Evolutionary conservation across 2,113 vertebrate genomes (phyloP), one percentile per base, ranked within the genome.

Genomic region (Holacanthus passer): DNA sequence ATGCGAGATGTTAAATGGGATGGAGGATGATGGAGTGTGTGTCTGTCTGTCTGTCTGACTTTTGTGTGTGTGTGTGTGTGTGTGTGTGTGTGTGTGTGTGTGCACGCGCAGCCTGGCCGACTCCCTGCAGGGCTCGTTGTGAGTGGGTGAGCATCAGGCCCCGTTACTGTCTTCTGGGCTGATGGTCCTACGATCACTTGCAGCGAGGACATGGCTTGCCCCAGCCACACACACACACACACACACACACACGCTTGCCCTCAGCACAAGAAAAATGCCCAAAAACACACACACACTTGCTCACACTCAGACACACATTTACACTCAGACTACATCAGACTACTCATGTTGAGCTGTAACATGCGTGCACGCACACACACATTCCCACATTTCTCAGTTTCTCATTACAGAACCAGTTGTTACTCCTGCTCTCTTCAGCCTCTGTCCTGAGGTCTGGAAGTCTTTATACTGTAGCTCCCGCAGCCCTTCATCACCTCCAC

Each of bases 61-160:
- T n/a, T n/a, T 29, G 37, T 27, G 58, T 47, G 22, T 65, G 60
- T 64, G 17, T 66, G 50, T 62, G 72, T 22, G 66, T 41, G 68
- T 70, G 55, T 68, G 77, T 39, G 35, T 64, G 37, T 62, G 59
- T 56, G 56, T 48, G 50, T 56, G 73, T 37, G 12, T 60, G n/a
- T 20, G 37, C 16, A 59, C 1, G 48, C 3, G 39, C 11, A 0
- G 48, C 27, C 14, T 43, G 20, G 64, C 19, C 1, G 12, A 64
- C 72, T 75, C 68, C 72, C 90, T 70, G 71, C 66, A 79, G 79
- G 83, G 65, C 67, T 37, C 39, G 39, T 62, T 83, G 85, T 79
- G 86, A 85, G 84, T 87, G 88, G 75, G 64, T 68, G 79, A 89
- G 83, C 85, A 89, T 88, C 87, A 84, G 76, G 62, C 68, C 78